A percentile compares a stretch with the other conserved stretches of the same genome.
Conservation (phyloP, 2,113 vertebrate species). For the Falco punctatus region DNA sequence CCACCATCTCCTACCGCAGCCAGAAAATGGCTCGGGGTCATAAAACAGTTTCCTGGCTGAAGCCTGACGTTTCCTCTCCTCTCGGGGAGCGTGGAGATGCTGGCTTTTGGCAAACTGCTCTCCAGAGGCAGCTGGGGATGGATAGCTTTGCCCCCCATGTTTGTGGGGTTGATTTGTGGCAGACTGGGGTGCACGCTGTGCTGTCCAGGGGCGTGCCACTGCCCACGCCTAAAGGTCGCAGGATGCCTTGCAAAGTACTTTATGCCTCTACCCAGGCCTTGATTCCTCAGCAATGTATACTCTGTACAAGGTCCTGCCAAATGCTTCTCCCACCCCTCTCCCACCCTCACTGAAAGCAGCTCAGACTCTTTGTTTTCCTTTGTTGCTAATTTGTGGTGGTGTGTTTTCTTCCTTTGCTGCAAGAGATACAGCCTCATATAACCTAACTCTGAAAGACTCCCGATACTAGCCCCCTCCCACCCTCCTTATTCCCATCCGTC, state of each 20-base stretch:
- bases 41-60: background rate
- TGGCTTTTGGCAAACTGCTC: background rate
- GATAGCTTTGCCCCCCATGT: background rate
- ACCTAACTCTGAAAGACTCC: background rate
- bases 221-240: background rate
- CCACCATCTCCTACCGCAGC: background rate
- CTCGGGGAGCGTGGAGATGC: background rate
- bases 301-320: background rate
- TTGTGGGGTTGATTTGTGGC: background rate
- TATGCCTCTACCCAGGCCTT: background rate
- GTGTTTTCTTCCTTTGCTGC: background rate
- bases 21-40: accelerated
- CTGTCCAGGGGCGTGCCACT: background rate
- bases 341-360: background rate
- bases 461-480: background rate
- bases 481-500: background rate
- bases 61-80: background rate
- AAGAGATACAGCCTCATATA: background rate
- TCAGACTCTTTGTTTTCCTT: background rate
- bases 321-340: background rate
- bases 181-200: accelerated
- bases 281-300: background rate
- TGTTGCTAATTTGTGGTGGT: background rate
- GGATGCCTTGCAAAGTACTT: background rate
- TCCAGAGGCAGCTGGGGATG: background rate